These are phyloP conservation scores for Lapara coniferarum DNA, from an alignment of 2,888 invertebrate species.

Conservation along the genomic window DNA sequence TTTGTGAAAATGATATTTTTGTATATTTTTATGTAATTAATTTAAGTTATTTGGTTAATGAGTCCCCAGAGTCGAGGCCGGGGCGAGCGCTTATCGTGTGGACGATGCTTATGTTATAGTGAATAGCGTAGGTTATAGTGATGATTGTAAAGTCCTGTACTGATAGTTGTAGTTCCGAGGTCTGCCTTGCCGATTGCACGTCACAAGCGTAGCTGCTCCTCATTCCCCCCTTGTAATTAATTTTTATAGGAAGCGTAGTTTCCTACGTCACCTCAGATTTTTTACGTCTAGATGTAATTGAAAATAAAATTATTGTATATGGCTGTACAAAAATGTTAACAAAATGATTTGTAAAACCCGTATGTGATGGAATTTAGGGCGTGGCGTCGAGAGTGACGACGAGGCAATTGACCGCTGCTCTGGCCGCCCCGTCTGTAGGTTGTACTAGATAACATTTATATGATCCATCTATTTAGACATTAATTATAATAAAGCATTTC, in stretches of 20 bases:
- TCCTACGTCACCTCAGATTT: conserved; percentile 82
- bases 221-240: conserved; percentile 82
- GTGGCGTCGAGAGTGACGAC: conserved; percentile 69
- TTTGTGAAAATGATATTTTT: conserved; percentile 83
- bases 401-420: conserved; percentile 62
- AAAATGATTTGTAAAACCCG: conserved; percentile 82
- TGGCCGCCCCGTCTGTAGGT: conserved; percentile 75
- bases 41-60: conserved; percentile 80
- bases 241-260: conserved; percentile 83
- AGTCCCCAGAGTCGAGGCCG: conserved; percentile 55
- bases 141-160: conserved; percentile 83
- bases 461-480: conserved; percentile 86
- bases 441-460: conserved; percentile 84
- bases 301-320: conserved; percentile 85
- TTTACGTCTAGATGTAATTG: conserved; percentile 84
- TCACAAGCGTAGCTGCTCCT: conserved; percentile 81
- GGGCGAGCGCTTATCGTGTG: conserved; percentile 61
- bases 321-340: conserved; percentile 84
- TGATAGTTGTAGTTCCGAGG: conserved; percentile 80
- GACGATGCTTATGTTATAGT: conserved; percentile 69
- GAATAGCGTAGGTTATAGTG: conserved; percentile 72
- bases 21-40: conserved; percentile 83
- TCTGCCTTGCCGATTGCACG: conserved; percentile 80
- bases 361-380: conserved; percentile 78
- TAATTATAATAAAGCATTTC: conserved; percentile 87